Conservation (phyloP, 35 echinoderm and acorn worm genomes). For the Stichopus chloronotus region DNA sequence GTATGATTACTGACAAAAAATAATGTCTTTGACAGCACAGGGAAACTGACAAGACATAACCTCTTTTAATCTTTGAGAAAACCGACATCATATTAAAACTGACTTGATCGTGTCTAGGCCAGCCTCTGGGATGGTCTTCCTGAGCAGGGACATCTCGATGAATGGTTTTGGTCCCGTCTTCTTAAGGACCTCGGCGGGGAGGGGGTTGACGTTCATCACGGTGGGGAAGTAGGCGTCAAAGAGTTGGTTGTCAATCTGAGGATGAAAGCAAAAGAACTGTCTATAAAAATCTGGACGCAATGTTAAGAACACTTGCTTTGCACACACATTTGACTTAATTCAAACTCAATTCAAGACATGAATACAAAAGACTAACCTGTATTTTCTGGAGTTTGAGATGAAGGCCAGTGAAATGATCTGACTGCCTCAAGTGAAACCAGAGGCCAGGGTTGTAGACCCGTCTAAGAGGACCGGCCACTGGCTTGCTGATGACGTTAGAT, state of each 20-base stretch:
- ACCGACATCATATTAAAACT: not conserved
- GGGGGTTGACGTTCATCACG: slow-evolving; percentile 77
- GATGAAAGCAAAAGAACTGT: not conserved
- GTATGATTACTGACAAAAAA: too few species aligned
- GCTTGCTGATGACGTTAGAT: slow-evolving; percentile 79
- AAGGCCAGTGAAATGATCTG: slow-evolving; percentile 84
- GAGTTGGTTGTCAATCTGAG: slow-evolving; percentile 96
- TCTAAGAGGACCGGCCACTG: slow-evolving; percentile 77
- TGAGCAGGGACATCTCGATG: slow-evolving; percentile 87
- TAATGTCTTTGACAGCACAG: too few species aligned
- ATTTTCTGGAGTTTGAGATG: slow-evolving; percentile 97
- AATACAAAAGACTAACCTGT: slow-evolving; percentile 61
- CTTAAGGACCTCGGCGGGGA: slow-evolving; percentile 86
- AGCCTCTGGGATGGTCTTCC: slow-evolving; percentile 77
- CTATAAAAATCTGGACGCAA: not conserved
- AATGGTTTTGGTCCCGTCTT: slow-evolving; percentile 91
- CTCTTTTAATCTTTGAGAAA: too few species aligned
- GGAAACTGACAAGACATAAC: too few species aligned
- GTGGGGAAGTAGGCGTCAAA: slow-evolving; percentile 97
- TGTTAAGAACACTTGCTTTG: too few species aligned
- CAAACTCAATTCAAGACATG: too few species aligned
- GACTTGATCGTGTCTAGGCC: slow-evolving; percentile 90
- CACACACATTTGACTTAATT: too few species aligned
- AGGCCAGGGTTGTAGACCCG: slow-evolving; percentile 80
- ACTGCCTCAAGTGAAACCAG: slow-evolving; percentile 87